Evolutionary conservation across 1,140 invertebrate genomes (phyloP), one percentile per base, ranked within the genome.

Genomic region (Antheraea mylitta): DNA sequence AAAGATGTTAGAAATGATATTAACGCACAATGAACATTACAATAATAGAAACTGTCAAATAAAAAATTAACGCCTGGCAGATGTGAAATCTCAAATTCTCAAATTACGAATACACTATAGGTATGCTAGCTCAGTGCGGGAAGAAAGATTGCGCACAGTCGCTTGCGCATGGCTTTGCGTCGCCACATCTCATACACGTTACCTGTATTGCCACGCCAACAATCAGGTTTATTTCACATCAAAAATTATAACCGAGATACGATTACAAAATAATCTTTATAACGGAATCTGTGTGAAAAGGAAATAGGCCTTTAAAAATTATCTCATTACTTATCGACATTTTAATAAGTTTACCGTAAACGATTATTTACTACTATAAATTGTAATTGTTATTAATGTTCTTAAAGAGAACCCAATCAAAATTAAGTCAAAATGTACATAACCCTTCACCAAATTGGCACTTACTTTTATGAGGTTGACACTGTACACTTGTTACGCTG

Each of bases 401-500:
- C 16, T 53, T 53, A 53, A 53, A 53, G 45, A 11, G 45, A 53
- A 53, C 45, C 16, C 45, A 53, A 53, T 53, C 16, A 53, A 53
- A 53, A 53, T 53, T 53, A 53, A 53, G 4, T 53, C 11, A 53
- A 53, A 53, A 53, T 53, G 45, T 53, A 53, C 16, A 53, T 53
- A 53, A 53, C 45, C 45, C 45, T 53, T 13, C 11, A 53, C 45
- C 0, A 53, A 53, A 53, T 16, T 53, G 45, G 45, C 45, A 53
- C 9, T 53, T 53, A 53, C 16, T 13, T 53, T 53, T 53, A 53
- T 53, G 5, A 53, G 45, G 16, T 53, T 70, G 60, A 63, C 69
- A 67, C 64, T 58, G 30, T 58, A 70, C 69, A 67, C 64, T n/a
- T 67, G 48, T 58, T 37, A 37, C 13, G n/a, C 30, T 37, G 61